phyloP scores from a whole-genome alignment of 2,113 vertebrate genomes.

The Phylloscopus trochiloides region DNA sequence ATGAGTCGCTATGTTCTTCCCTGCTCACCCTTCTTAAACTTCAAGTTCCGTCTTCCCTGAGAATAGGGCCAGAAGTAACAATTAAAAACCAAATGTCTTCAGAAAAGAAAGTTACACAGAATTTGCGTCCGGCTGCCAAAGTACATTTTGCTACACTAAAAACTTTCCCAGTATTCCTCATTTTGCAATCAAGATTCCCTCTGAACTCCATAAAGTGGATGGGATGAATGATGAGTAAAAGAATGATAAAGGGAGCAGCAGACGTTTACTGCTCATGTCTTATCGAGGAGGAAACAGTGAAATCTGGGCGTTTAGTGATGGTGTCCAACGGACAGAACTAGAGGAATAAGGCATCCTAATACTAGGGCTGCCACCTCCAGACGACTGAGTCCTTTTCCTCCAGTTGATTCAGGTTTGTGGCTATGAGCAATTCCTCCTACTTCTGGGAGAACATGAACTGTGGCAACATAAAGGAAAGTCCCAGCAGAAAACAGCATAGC shows the following conservation, averaged over 20 bases:
- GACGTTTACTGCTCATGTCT: constrained; percentile 42
- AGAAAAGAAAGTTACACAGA: constrained; percentile 57
- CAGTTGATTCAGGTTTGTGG: constrained; percentile 80
- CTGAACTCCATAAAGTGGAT: constrained; percentile 55
- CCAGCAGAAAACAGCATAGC: constrained; percentile 99
- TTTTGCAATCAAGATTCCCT: constrained; percentile 61
- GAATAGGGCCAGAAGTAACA: constrained; percentile 77
- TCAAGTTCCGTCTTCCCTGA: constrained; percentile 77
- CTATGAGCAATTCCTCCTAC: constrained; percentile 93
- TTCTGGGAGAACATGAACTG: constrained; percentile 96
- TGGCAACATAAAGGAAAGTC: constrained; percentile 98
- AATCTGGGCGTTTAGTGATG: constrained; percentile 81
- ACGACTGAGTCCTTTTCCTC: constrained; percentile 90
- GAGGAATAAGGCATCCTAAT: constrained; percentile 93
- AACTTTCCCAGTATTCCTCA: constrained; percentile 34
- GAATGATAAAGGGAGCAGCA: constrained; percentile 58
- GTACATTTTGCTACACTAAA: constrained; percentile 67
- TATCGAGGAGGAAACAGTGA: constrained; percentile 4
- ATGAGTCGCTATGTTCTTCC: constrained; percentile 50
- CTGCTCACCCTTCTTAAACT: constrained; percentile 53
- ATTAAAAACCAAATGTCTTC: constrained; percentile 67
- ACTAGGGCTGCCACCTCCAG: constrained; percentile 92
- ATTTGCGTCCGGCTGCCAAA: constrained; percentile 43
- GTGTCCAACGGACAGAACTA: constrained; percentile 93
- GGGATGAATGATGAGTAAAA: constrained; percentile 57